Percentiles rank a stretch among this genome's conserved stretches.
phyloP scores from a whole-genome alignment of 2,797 vertebrate species.

The Ptychadena robeensis region DNA sequence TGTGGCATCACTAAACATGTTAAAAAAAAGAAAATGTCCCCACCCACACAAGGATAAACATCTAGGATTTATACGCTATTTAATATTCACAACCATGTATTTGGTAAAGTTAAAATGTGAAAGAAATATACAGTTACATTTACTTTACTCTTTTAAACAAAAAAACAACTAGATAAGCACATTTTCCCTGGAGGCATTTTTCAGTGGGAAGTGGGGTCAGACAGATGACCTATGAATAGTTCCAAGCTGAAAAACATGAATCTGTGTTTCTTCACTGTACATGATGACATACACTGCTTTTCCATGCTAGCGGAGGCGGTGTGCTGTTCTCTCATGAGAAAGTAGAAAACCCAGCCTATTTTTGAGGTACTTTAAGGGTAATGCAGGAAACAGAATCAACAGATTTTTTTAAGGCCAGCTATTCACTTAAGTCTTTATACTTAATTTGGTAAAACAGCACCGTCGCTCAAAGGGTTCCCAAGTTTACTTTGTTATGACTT shows the following conservation, averaged over 20 bases:
- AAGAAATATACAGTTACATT: neutral
- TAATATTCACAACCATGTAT: neutral
- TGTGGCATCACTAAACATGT: too few species aligned
- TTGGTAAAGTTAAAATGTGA: neutral
- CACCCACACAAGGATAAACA: too few species aligned
- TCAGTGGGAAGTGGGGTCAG: slow-evolving; percentile 47
- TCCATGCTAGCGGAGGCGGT: slow-evolving; percentile 13
- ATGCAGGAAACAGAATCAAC: neutral
- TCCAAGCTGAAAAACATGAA: slow-evolving; percentile 1
- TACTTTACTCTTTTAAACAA: neutral
- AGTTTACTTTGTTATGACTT: neutral
- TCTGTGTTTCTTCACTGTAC: slow-evolving; percentile 20
- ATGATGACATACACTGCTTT: slow-evolving; percentile 26
- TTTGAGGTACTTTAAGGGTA: neutral
- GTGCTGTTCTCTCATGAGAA: slow-evolving; percentile 43
- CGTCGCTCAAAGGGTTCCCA: too few species aligned
- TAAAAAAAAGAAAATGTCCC: too few species aligned
- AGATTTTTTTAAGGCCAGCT: neutral
- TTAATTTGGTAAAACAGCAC: too few species aligned
- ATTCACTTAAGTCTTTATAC: neutral
- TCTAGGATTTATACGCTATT: too few species aligned
- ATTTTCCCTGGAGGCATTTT: slow-evolving; percentile 17
- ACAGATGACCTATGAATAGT: slow-evolving; percentile 43
- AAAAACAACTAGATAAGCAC: slow-evolving; percentile 14
- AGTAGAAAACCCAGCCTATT: slow-evolving; percentile 29